These are phyloP conservation scores for Magallana gigas DNA, from an alignment of 1,140 invertebrate genomes.

Conservation along the genomic window DNA sequence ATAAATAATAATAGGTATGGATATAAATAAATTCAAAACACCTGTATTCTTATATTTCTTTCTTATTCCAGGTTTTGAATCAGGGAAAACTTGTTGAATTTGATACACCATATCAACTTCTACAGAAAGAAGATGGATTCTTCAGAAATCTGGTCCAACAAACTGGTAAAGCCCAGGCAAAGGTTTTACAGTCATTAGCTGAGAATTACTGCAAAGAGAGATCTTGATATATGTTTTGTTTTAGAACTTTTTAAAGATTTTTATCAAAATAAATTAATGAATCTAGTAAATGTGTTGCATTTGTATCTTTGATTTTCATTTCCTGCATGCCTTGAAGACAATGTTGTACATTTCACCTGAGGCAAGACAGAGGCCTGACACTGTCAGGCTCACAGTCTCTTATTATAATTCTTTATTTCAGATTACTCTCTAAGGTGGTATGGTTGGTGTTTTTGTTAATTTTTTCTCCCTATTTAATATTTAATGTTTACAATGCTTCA, in stretches of 20 bases:
- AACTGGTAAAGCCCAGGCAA: conserved; percentile 62
- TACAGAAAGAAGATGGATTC: conserved; percentile 80
- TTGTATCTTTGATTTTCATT: neutral
- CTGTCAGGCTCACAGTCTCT: no score
- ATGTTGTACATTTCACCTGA: neutral
- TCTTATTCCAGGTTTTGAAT: conserved; percentile 65
- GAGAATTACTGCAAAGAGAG: neutral
- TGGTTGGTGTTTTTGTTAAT: no score
- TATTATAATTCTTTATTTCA: neutral
- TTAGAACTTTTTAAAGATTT: neutral
- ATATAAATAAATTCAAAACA: no score
- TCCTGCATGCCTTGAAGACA: neutral
- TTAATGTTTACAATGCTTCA: no score
- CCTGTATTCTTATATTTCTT: neutral
- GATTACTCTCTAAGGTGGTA: neutral
- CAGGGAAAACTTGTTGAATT: conserved; percentile 81
- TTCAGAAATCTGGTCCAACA: conserved; percentile 78
- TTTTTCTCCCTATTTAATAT: no score
- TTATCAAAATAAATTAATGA: no score
- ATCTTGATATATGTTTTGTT: neutral
- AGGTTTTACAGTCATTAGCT: conserved; percentile 59
- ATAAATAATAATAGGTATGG: no score
- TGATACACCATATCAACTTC: conserved; percentile 84
- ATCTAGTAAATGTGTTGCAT: no score
- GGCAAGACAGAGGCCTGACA: neutral